A percentile compares a stretch with the other conserved stretches of the same genome.
Evolutionary conservation across 2,888 invertebrate species (phyloP).

Genomic region (Xestia ashworthii): DNA sequence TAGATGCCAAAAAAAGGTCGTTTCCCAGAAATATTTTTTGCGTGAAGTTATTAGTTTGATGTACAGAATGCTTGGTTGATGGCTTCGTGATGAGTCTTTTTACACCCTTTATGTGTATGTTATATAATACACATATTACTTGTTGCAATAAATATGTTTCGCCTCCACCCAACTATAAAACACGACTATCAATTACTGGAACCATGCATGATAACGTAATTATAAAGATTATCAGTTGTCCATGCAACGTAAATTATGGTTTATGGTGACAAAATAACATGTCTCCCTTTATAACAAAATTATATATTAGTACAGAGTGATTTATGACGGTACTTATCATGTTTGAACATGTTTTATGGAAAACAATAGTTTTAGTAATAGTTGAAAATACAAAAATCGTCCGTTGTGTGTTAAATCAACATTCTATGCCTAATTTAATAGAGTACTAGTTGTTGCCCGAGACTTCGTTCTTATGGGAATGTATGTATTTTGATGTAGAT

Average conservation of each 20-base stretch:
- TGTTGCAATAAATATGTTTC: background rate
- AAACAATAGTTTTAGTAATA: background rate
- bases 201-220: constrained; percentile 2
- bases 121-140: background rate
- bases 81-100: too few relatives aligned
- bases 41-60: too few relatives aligned
- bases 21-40: too few relatives aligned
- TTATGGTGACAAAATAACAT: constrained; percentile 10
- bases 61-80: too few relatives aligned
- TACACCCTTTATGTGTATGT: too few relatives aligned
- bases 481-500: too few relatives aligned
- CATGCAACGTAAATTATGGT: constrained; percentile 14
- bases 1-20: too few relatives aligned
- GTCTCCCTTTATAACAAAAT: constrained; percentile 1
- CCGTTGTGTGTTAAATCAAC: background rate
- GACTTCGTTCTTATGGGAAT: background rate
- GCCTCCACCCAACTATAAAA: background rate
- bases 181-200: constrained; percentile 21
- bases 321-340: constrained; percentile 8
- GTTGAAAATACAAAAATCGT: too few relatives aligned
- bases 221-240: constrained; percentile 2
- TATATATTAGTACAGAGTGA: constrained; percentile 6
- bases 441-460: background rate
- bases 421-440: background rate
- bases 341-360: background rate